These are phyloP conservation scores for Dynastes hyllus DNA, from an alignment of 2,888 invertebrate species.

Conservation along the genomic window DNA sequence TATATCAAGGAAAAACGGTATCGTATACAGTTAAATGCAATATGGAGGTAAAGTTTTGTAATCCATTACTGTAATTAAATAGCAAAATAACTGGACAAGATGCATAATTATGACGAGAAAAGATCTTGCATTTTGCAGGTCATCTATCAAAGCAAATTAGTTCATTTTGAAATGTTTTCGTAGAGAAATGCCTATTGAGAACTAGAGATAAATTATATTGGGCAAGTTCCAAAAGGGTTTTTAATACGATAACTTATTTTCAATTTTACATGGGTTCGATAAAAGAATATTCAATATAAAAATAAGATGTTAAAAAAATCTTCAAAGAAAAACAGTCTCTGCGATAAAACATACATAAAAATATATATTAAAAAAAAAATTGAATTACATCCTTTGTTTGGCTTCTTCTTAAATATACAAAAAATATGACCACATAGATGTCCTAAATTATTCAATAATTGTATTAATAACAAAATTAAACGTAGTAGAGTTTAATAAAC, in stretches of 20 bases:
- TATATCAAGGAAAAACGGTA: conserved; percentile 28
- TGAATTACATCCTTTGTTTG: conserved; percentile 30
- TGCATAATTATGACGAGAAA: conserved; percentile 3
- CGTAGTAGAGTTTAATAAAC: conserved; percentile 32
- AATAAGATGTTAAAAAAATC: too few relatives aligned
- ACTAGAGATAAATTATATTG: too few relatives aligned
- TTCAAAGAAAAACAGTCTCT: too few relatives aligned
- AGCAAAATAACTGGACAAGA: conserved; percentile 29
- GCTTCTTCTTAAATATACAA: background rate
- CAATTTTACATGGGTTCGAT: too few relatives aligned
- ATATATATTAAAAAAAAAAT: background rate
- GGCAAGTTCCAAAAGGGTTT: too few relatives aligned
- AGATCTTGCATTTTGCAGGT: background rate
- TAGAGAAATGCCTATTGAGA: too few relatives aligned
- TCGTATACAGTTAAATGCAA: conserved; percentile 11
- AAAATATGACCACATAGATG: background rate
- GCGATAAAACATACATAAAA: too few relatives aligned
- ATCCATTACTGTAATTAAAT: conserved; percentile 34
- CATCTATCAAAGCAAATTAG: background rate
- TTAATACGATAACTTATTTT: too few relatives aligned
- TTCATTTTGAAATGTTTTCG: background rate
- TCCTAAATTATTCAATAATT: conserved; percentile 32
- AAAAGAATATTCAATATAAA: too few relatives aligned
- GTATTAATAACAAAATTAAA: conserved; percentile 26
- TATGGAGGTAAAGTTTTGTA: conserved; percentile 37